Percentiles rank a stretch among this genome's conserved stretches.
These are phyloP conservation scores for Geophilus truncorum DNA, from an alignment of 2,888 invertebrate species.

Conservation along the genomic window DNA sequence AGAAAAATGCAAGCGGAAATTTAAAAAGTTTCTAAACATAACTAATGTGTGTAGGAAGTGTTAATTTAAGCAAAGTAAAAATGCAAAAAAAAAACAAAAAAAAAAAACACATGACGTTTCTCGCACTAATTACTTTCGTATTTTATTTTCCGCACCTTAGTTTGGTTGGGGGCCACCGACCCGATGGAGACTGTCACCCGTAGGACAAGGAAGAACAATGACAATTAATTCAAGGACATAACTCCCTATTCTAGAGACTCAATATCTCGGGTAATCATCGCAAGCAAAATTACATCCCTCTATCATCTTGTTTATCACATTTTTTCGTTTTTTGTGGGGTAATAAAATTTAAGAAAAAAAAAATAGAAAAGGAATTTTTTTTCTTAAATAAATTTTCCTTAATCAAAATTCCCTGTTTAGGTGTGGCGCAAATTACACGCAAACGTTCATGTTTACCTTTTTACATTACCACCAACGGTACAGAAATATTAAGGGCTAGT, in stretches of 20 bases:
- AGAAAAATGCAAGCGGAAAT: background rate
- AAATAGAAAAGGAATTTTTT: no score
- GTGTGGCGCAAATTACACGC: slow-evolving; percentile 18
- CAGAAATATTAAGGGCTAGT: background rate
- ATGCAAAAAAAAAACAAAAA: background rate
- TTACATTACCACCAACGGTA: background rate
- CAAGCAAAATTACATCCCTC: background rate
- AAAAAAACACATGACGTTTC: background rate
- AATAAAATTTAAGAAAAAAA: background rate
- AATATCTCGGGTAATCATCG: background rate
- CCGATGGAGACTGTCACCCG: slow-evolving; percentile 13
- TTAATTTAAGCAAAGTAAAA: background rate
- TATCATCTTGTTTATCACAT: background rate
- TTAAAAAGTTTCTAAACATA: background rate
- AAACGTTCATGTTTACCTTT: slow-evolving; percentile 15
- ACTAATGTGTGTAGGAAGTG: background rate
- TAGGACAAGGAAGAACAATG: background rate
- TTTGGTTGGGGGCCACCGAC: slow-evolving; percentile 3
- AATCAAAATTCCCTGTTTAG: slow-evolving; percentile 15
- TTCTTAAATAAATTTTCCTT: background rate
- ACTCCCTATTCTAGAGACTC: background rate
- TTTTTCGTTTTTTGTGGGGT: no score
- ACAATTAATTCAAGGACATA: background rate
- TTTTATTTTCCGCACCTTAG: slow-evolving; percentile 12
- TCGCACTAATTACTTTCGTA: background rate